phyloP scores from a whole-genome alignment of 2,888 invertebrate genomes.

The Glyphotaelius pellucidus region DNA sequence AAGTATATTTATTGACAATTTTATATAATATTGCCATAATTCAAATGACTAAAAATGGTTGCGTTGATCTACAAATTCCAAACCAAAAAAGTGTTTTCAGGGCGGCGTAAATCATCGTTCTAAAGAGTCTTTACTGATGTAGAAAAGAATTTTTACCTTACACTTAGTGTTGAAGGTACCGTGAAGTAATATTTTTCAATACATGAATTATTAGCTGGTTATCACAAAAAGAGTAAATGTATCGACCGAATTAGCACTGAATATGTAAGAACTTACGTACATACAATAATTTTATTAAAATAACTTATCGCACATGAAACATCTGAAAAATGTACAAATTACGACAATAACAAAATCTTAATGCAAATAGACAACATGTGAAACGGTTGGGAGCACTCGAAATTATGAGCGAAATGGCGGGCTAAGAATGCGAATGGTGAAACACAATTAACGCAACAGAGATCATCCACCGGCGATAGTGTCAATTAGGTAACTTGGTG shows the following conservation, averaged over 20 bases:
- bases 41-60: too few relatives aligned
- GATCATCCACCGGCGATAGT: neutral
- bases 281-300: neutral
- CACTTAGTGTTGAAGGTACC: neutral
- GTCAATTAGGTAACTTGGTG: conserved; percentile 9
- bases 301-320: neutral
- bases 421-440: conserved; percentile 6
- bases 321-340: neutral
- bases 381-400: neutral
- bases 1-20: too few relatives aligned
- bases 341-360: neutral
- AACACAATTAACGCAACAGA: conserved; percentile 8
- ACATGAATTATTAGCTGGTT: neutral
- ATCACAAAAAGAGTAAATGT: neutral
- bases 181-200: neutral
- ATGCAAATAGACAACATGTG: neutral
- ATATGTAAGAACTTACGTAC: neutral
- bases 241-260: neutral
- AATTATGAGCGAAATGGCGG: neutral
- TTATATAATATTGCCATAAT: too few relatives aligned
- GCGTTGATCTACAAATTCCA: too few relatives aligned
- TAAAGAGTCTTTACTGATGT: too few relatives aligned
- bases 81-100: too few relatives aligned
- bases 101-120: too few relatives aligned
- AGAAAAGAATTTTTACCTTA: neutral